Conservation (phyloP, 2,797 vertebrate species). For the Spondyliosoma cantharus region DNA sequence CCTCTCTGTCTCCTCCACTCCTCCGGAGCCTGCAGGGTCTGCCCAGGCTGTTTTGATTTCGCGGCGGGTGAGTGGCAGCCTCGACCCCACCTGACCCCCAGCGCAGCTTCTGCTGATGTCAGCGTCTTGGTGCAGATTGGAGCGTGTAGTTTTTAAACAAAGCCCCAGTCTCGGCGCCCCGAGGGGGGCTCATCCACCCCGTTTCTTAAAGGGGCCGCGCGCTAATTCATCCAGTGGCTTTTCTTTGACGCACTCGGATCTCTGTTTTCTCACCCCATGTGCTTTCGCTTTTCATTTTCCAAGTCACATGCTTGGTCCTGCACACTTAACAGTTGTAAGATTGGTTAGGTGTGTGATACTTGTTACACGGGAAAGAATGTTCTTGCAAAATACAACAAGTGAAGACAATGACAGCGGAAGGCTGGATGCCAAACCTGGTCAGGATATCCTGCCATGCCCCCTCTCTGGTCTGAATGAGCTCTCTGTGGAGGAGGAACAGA, state of each 20-base stretch:
- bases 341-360: not conserved
- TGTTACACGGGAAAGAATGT: constrained; percentile 31
- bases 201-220: constrained; percentile 78
- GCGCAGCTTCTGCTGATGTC: constrained; percentile 83
- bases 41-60: constrained; percentile 79
- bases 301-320: not conserved
- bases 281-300: constrained; percentile 17
- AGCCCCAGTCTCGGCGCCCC: constrained; percentile 67
- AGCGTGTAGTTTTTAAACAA: constrained; percentile 84
- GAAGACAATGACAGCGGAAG: constrained; percentile 26
- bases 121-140: constrained; percentile 85
- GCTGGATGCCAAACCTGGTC: constrained; percentile 60
- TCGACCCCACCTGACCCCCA: constrained; percentile 81
- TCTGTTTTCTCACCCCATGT: constrained; percentile 1
- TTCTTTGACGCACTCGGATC: not conserved
- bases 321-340: not conserved
- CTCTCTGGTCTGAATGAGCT: constrained; percentile 55
- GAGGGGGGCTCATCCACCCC: constrained; percentile 67
- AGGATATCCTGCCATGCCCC: constrained; percentile 74
- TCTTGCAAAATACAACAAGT: constrained; percentile 37
- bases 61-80: constrained; percentile 80
- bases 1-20: constrained; percentile 39
- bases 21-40: constrained; percentile 55
- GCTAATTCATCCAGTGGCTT: constrained; percentile 41
- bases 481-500: constrained; percentile 61